Conservation (phyloP, 2,797 vertebrate species). For the Sebastes kiyomatsui region DNA sequence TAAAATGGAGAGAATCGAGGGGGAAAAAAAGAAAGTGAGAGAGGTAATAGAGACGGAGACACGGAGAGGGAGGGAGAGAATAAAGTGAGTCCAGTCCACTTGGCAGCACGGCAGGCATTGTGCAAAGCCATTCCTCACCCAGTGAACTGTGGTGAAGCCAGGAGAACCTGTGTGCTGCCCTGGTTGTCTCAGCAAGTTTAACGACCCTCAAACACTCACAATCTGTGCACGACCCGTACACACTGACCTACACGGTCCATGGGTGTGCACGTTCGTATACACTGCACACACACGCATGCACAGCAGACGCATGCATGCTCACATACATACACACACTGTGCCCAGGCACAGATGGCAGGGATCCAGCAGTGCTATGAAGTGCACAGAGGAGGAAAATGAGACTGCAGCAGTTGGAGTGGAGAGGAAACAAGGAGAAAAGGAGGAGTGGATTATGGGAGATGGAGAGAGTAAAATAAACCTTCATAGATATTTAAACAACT, state of each 20-base stretch:
- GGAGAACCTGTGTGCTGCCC: constrained; percentile 59
- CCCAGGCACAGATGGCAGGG: constrained; percentile 54
- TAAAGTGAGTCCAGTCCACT: constrained; percentile 60
- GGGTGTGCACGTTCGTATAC: not conserved
- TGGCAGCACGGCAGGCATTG: constrained; percentile 61
- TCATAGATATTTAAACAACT: constrained; percentile 27
- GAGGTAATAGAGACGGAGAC: constrained; percentile 52
- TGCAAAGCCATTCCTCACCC: constrained; percentile 71
- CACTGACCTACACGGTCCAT: not conserved
- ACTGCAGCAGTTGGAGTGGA: constrained; percentile 44
- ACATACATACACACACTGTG: not conserved
- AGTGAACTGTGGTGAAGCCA: constrained; percentile 67
- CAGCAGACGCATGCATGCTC: not conserved
- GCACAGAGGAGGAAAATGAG: constrained; percentile 62
- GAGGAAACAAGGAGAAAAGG: constrained; percentile 1
- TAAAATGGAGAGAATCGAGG: not conserved
- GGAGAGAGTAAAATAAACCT: constrained; percentile 17
- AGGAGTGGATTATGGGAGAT: constrained; percentile 29
- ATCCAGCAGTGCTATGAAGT: constrained; percentile 58
- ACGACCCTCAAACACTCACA: constrained; percentile 53
- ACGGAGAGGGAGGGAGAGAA: constrained; percentile 1
- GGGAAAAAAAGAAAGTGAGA: not conserved
- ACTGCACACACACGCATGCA: not conserved
- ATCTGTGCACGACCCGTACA: not conserved
- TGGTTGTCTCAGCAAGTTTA: constrained; percentile 71